A percentile compares a stretch with the other conserved stretches of the same genome.
Evolutionary conservation across 2,888 invertebrate genomes (phyloP).

Genomic region (Troides oblongomaculatus): DNA sequence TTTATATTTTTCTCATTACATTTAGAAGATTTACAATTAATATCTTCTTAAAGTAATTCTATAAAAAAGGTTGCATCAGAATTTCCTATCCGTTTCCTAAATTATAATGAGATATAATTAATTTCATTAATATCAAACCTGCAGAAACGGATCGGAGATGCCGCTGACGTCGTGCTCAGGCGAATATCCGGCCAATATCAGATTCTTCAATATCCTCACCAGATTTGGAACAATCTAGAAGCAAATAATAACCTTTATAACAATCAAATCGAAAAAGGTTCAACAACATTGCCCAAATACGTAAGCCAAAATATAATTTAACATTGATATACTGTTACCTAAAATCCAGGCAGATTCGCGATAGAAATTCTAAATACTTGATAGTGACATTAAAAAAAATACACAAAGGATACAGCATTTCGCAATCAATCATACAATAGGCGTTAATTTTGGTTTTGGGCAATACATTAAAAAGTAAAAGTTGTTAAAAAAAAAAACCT

Average conservation of each 20-base stretch:
- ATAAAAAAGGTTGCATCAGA: too few species aligned
- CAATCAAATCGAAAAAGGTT: conserved; percentile 36
- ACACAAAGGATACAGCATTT: conserved; percentile 4
- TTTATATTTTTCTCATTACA: too few species aligned
- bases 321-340: conserved; percentile 11
- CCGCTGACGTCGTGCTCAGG: conserved; percentile 99
- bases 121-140: conserved; percentile 78
- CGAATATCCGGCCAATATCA: conserved; percentile 99
- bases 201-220: conserved; percentile 98
- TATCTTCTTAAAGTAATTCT: too few species aligned
- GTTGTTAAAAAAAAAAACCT: conserved; percentile 1
- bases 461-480: conserved; percentile 1
- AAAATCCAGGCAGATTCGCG: conserved; percentile 20
- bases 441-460: conserved; percentile 1
- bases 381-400: not conserved
- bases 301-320: conserved; percentile 20
- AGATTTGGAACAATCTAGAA: conserved; percentile 98
- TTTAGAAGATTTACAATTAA: too few species aligned
- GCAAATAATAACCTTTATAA: conserved; percentile 39
- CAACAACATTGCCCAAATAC: conserved; percentile 23
- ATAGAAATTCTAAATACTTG: conserved; percentile 18
- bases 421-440: conserved; percentile 10
- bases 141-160: conserved; percentile 99
- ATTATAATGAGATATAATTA: too few species aligned
- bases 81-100: too few species aligned